phyloP scores from a whole-genome alignment of 2,113 vertebrate genomes.

The Calyptomena viridis region DNA sequence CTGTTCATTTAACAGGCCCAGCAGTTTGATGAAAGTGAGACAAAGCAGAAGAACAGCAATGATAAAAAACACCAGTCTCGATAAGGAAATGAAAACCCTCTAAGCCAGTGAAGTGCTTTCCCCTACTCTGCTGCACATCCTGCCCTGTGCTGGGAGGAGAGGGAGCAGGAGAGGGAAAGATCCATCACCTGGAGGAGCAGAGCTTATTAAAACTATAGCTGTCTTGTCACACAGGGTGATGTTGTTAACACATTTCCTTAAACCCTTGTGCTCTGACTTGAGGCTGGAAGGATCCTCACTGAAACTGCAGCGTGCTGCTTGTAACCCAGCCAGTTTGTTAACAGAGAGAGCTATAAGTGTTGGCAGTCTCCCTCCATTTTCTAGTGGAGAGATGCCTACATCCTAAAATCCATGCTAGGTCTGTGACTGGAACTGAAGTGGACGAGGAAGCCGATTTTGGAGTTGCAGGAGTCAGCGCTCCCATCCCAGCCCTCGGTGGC shows the following conservation, averaged over 20 bases:
- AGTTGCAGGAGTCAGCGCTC: neutral
- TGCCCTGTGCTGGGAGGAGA: neutral
- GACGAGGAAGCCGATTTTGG: fast-evolving
- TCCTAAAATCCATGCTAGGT: neutral
- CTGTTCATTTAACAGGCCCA: neutral
- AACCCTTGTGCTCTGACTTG: neutral
- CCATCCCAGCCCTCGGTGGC: neutral
- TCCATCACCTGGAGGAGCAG: neutral
- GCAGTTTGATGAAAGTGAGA: conserved; percentile 6
- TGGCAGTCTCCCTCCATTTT: neutral
- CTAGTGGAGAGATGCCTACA: neutral
- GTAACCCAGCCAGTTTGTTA: neutral
- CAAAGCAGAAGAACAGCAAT: neutral
- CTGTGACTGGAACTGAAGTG: neutral
- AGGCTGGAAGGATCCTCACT: neutral
- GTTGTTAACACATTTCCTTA: neutral
- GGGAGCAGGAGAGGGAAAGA: neutral
- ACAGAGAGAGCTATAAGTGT: neutral
- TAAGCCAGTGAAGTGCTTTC: neutral
- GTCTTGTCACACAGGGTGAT: neutral
- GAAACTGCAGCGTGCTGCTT: neutral
- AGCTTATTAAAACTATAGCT: neutral
- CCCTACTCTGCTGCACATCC: neutral
- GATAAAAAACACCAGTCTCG: neutral
- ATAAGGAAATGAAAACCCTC: neutral